Evolutionary conservation across 2,888 invertebrate species (phyloP).

Genomic region (Stenolophus ochropezus): DNA sequence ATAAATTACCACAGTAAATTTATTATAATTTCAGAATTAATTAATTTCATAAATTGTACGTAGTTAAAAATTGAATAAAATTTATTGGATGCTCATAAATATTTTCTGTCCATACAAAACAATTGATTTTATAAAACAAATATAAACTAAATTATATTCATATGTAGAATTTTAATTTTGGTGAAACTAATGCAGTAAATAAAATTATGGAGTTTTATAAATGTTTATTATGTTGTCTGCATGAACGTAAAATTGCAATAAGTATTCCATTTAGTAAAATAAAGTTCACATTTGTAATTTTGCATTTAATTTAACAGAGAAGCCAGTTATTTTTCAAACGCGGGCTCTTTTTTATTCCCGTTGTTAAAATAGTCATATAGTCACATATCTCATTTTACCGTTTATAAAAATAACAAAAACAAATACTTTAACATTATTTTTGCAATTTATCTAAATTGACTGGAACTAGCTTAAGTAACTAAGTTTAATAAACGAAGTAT

Average conservation of each 20-base stretch:
- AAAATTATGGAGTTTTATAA: not conserved
- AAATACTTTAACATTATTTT: too few species aligned
- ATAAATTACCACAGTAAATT: constrained; percentile 11
- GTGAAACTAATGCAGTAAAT: not conserved
- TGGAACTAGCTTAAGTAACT: too few species aligned
- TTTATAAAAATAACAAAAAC: too few species aligned
- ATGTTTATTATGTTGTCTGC: not conserved
- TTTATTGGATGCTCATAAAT: constrained; percentile 21
- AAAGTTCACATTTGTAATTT: not conserved
- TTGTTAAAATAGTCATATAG: too few species aligned
- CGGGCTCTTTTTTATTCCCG: too few species aligned
- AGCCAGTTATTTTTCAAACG: too few species aligned
- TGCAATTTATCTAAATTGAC: too few species aligned
- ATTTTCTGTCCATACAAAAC: constrained; percentile 9
- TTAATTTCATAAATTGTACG: constrained; percentile 26
- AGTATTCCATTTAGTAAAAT: not conserved
- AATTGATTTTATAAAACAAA: constrained; percentile 29
- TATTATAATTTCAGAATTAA: constrained; percentile 36
- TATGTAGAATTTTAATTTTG: not conserved
- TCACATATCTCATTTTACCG: too few species aligned
- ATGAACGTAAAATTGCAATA: not conserved
- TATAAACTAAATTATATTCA: constrained; percentile 19
- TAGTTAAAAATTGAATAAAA: constrained; percentile 38
- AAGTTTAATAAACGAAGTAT: too few species aligned
- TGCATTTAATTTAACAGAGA: too few species aligned